Conservation (phyloP, 2,888 invertebrate species). For the Orthosia cruda region DNA sequence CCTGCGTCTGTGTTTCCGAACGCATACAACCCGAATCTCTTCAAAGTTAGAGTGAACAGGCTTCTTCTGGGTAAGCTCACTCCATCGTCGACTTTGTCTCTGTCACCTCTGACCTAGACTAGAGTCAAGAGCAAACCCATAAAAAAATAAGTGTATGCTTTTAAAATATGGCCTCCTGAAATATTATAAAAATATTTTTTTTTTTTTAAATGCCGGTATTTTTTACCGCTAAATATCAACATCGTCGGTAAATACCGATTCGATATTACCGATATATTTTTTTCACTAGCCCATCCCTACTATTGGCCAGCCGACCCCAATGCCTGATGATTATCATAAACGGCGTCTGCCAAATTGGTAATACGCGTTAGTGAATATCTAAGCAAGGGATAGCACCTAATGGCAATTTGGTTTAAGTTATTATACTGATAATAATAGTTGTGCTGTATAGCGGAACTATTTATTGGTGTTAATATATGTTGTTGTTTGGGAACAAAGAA, state of each 20-base stretch:
- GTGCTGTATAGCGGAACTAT: conserved; percentile 29
- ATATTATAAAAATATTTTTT: background rate
- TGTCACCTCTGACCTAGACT: too few species aligned
- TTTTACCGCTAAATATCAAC: background rate
- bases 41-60: too few species aligned
- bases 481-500: conserved; percentile 29
- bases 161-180: too few species aligned
- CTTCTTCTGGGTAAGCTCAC: too few species aligned
- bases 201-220: background rate
- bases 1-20: too few species aligned
- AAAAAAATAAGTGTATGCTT: too few species aligned
- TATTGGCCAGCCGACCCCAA: conserved; percentile 52
- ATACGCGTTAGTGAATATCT: conserved; percentile 68
- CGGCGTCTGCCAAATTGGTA: conserved; percentile 59
- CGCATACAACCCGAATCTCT: too few species aligned
- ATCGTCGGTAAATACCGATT: background rate
- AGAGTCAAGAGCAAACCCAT: too few species aligned
- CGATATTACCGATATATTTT: background rate
- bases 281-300: conserved; percentile 15
- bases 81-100: too few species aligned
- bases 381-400: conserved; percentile 64
- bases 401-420: conserved; percentile 65
- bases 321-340: conserved; percentile 63
- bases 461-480: conserved; percentile 33
- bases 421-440: conserved; percentile 62